Conservation (phyloP, 23 tunicate species). For the Pegea sp. region DNA sequence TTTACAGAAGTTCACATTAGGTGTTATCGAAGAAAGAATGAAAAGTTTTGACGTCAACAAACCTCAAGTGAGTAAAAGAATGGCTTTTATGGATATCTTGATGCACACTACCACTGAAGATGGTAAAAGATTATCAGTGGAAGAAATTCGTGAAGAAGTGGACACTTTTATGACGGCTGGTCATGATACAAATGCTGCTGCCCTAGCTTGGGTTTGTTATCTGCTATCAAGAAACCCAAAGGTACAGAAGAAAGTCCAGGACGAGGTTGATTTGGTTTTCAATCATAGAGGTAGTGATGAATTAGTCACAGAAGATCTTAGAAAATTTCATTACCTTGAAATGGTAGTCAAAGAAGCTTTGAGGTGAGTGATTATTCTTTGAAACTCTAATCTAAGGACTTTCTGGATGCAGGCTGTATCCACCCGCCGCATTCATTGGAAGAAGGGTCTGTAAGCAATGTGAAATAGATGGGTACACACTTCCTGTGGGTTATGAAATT, state of each 20-base stretch:
- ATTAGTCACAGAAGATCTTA: constrained; percentile 26
- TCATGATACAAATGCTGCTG: constrained; percentile 98
- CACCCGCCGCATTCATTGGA: constrained; percentile 63
- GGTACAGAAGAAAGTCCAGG: constrained; percentile 39
- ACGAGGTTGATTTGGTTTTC: constrained; percentile 52
- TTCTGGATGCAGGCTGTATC: too few relatives aligned
- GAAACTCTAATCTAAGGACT: too few relatives aligned
- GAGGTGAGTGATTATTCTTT: too few relatives aligned
- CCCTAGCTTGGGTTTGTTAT: constrained; percentile 80
- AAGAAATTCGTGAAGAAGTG: constrained; percentile 88
- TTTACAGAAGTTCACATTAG: constrained; percentile 36
- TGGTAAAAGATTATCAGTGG: constrained; percentile 31
- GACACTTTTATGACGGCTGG: constrained; percentile 99
- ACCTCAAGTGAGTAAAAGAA: too few relatives aligned
- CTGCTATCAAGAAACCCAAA: constrained; percentile 45
- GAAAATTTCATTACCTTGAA: constrained; percentile 60
- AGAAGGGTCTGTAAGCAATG: constrained; percentile 47
- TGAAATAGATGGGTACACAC: constrained; percentile 20
- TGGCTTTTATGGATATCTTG: constrained; percentile 76
- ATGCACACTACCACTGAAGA: constrained; percentile 47
- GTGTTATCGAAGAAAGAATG: constrained; percentile 21
- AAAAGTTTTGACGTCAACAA: constrained; percentile 1
- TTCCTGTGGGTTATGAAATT: constrained; percentile 51
- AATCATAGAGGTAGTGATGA: constrained; percentile 18
- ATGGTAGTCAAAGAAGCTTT: constrained; percentile 51